Percentiles rank a stretch among this genome's conserved stretches.
These are phyloP conservation scores for Buphagus erythrorhynchus DNA, from an alignment of 2,797 vertebrate species.

Conservation along the genomic window DNA sequence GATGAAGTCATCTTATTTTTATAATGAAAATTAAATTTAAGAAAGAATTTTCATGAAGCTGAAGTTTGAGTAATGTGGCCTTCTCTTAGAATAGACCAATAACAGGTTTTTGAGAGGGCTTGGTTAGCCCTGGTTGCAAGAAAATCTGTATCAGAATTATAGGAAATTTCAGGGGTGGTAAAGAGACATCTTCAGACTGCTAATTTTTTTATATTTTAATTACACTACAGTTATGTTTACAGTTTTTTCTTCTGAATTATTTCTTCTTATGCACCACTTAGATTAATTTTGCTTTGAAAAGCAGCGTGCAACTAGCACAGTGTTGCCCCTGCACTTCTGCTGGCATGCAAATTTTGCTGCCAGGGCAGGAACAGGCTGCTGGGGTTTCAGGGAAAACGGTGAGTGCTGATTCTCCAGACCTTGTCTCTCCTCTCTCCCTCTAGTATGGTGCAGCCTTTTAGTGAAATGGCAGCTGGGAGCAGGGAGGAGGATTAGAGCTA, in stretches of 20 bases:
- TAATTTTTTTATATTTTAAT: background rate
- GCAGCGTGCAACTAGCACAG: background rate
- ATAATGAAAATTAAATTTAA: constrained; percentile 60
- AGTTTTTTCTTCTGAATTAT: constrained; percentile 11
- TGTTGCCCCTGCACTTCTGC: background rate
- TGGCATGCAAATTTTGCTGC: background rate
- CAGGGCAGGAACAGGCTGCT: background rate
- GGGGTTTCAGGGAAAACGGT: background rate
- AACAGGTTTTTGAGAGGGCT: constrained; percentile 45
- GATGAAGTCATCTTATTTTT: background rate
- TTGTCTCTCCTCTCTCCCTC: background rate
- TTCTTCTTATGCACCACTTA: background rate
- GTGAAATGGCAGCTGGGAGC: background rate
- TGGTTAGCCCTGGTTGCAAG: background rate
- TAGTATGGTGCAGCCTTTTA: background rate
- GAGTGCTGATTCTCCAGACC: background rate
- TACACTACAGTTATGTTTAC: constrained; percentile 77
- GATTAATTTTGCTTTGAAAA: constrained; percentile 7
- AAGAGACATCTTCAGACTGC: background rate
- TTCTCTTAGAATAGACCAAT: constrained; percentile 63
- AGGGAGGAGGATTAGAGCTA: background rate
- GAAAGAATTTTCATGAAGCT: constrained; percentile 64
- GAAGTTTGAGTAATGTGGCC: constrained; percentile 60
- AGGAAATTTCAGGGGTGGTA: constrained; percentile 12
- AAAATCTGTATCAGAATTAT: background rate